These are phyloP conservation scores for Pycnonotus jocosus DNA, from an alignment of 2,113 vertebrate species.

Conservation along the genomic window DNA sequence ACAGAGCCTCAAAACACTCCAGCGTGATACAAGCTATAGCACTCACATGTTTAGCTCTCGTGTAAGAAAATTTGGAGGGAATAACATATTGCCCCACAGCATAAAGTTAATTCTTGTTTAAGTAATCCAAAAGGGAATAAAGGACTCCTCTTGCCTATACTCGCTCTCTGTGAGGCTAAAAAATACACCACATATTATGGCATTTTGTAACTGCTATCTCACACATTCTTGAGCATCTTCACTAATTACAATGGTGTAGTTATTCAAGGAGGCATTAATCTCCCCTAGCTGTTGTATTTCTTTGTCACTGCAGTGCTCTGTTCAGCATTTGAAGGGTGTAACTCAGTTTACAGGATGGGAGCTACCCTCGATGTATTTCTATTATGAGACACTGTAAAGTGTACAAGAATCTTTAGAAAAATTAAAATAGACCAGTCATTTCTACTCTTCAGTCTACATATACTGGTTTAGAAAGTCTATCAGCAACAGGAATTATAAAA, in stretches of 20 bases:
- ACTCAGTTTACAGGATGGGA: not conserved
- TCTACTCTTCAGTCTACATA: not conserved
- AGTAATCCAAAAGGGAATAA: not conserved
- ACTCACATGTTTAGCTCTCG: not conserved
- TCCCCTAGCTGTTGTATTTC: not conserved
- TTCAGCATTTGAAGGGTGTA: not conserved
- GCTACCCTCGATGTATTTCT: not conserved
- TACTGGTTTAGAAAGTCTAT: not conserved
- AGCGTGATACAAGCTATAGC: not conserved
- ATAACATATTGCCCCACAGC: accelerated
- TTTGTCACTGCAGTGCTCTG: not conserved
- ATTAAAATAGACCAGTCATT: not conserved
- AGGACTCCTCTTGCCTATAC: not conserved
- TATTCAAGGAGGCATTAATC: not conserved
- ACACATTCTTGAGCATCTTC: not conserved
- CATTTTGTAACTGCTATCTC: not conserved
- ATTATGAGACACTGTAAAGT: not conserved
- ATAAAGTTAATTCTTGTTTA: not conserved
- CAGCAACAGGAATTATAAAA: not conserved
- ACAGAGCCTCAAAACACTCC: not conserved
- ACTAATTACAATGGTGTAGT: not conserved
- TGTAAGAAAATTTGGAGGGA: not conserved
- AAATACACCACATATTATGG: not conserved
- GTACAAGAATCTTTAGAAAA: not conserved
- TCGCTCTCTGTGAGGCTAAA: not conserved